These are phyloP conservation scores for Seladonia tumulorum DNA, from an alignment of 2,888 invertebrate species.

Conservation along the genomic window DNA sequence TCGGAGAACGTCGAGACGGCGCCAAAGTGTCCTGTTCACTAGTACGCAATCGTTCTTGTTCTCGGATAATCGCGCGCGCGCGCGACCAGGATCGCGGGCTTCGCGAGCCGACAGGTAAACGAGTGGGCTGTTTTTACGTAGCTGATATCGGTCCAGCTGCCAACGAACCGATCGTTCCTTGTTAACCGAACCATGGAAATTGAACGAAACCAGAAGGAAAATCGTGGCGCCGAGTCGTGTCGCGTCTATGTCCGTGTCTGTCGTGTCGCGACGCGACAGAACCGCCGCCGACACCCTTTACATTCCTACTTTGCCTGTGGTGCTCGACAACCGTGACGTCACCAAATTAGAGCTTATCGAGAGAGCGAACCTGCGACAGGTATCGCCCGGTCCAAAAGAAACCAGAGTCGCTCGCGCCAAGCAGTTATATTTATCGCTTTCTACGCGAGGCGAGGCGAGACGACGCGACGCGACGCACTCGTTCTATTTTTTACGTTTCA, in stretches of 20 bases:
- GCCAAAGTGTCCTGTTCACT: slow-evolving; percentile 69
- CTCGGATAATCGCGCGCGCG: slow-evolving; percentile 26
- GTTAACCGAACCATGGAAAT: not conserved
- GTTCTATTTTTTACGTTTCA: slow-evolving; percentile 1
- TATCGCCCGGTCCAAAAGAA: slow-evolving; percentile 1
- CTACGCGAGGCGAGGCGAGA: not conserved
- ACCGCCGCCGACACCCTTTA: slow-evolving; percentile 62
- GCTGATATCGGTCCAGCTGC: not conserved
- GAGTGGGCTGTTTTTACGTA: not conserved
- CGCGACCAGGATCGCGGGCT: not conserved
- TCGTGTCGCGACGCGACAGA: too few species aligned
- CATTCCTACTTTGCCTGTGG: slow-evolving; percentile 64
- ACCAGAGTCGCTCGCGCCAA: not conserved
- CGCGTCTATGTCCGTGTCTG: slow-evolving; percentile 31
- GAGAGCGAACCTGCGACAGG: slow-evolving; percentile 29
- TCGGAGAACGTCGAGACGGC: slow-evolving; percentile 65
- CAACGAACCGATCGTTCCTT: not conserved
- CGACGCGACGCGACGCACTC: too few species aligned
- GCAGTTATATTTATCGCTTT: slow-evolving; percentile 12
- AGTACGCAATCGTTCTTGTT: slow-evolving; percentile 71
- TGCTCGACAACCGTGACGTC: slow-evolving; percentile 61
- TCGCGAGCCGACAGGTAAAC: slow-evolving; percentile 12
- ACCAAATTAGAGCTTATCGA: slow-evolving; percentile 52
- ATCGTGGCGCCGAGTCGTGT: slow-evolving; percentile 30
- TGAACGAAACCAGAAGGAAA: slow-evolving; percentile 2